Evolutionary conservation across 2,113 vertebrate species (phyloP), one percentile per base, ranked within the genome.

Genomic region (Nesogale talazaci): DNA sequence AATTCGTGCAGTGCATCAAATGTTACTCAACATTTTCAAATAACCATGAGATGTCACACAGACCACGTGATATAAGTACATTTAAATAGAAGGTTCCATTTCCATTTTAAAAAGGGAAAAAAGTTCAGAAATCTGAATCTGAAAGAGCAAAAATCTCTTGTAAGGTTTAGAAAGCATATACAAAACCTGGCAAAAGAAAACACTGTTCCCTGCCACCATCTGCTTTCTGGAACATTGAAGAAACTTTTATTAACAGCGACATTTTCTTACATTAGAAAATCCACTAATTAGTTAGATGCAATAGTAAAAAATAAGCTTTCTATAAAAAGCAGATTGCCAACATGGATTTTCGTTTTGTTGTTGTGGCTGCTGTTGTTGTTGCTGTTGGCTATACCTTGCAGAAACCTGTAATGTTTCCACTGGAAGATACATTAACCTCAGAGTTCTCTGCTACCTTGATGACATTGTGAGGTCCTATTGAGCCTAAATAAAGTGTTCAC

Each of bases 81-180:
- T 97, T 98, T 98, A 97, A 97, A 97, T 97, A 98, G 97, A 96
- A 95, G 96, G 97, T 98, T 98, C 98, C 97, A 98, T 98, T 98
- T 98, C 97, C 97, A 95, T 98, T 98, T 97, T 96, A 97, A 97
- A 97, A 97, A 98, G 96, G 63, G 25, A 95, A 97, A 97, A 98
- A 98, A 97, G 97, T 98, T 98, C 97, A 97, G 98, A 98, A 98
- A 96, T 97, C 96, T 96, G 97, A 98, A 97, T 98, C 97, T 97
- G 95, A 97, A 97, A 97, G 96, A 97, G 97, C 96, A 96, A 97
- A 52, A 98, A 96, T 97, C 96, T 97, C 97, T 97, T 97, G 96
- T 97, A 52, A 98, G 97, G 97, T 98, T 98, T 98, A 97, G 97
- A 98, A 98, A 98, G 97, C 97, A 97, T 96, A 97, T 94, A 98